These are phyloP conservation scores for Homarus gammarus DNA, from an alignment of 2,888 invertebrate species.

Conservation along the genomic window DNA sequence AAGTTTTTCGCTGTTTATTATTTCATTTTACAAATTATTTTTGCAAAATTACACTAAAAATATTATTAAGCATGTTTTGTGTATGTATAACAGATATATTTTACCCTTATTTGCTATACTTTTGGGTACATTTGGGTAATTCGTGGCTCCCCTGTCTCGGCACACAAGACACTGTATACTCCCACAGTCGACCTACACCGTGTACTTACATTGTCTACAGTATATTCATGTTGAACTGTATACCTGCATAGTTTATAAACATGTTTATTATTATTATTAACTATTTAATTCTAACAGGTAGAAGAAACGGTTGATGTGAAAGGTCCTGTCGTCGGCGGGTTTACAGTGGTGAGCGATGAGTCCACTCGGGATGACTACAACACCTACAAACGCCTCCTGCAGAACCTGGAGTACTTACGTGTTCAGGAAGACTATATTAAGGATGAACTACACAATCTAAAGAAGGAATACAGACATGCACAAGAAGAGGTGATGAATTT, in stretches of 20 bases:
- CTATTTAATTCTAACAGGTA: constrained; percentile 81
- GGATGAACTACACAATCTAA: constrained; percentile 98
- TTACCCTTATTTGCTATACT: too few relatives aligned
- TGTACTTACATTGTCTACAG: too few relatives aligned
- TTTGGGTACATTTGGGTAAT: too few relatives aligned
- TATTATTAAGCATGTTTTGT: too few relatives aligned
- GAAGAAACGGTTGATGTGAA: constrained; percentile 84
- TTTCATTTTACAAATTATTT: too few relatives aligned
- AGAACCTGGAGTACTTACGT: constrained; percentile 96
- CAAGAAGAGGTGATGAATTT: constrained; percentile 84
- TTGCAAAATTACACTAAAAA: too few relatives aligned
- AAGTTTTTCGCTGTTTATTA: too few relatives aligned
- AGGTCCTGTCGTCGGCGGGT: constrained; percentile 71
- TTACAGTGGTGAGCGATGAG: constrained; percentile 78
- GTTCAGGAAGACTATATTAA: constrained; percentile 99
- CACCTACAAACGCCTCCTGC: constrained; percentile 97
- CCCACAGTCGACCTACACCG: too few relatives aligned
- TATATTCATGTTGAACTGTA: too few relatives aligned
- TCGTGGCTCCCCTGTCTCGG: too few relatives aligned
- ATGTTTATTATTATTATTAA: not conserved
- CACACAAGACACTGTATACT: too few relatives aligned
- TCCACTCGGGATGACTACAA: constrained; percentile 93
- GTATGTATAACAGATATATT: too few relatives aligned
- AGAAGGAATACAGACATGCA: constrained; percentile 99
- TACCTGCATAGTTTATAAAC: not conserved